Evolutionary conservation across 2,797 vertebrate species (phyloP).

Genomic region (Acanthis flammea): DNA sequence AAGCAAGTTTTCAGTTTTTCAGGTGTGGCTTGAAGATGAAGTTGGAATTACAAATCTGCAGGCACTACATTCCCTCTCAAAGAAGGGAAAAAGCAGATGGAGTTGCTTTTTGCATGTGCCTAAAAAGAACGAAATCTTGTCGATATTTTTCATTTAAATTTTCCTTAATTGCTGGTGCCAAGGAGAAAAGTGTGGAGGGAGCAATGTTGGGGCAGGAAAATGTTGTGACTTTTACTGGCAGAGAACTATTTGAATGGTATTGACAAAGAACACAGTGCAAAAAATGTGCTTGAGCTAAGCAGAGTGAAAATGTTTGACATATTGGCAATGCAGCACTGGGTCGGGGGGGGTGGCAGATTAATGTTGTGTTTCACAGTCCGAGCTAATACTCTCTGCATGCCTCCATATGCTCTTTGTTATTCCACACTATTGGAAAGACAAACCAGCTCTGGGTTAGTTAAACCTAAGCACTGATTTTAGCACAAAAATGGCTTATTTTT

Average conservation of each 20-base stretch:
- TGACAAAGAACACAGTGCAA: slow-evolving; percentile 71
- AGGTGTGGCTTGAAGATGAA: neutral
- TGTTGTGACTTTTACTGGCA: slow-evolving; percentile 60
- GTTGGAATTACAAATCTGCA: slow-evolving; percentile 23
- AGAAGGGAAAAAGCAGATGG: slow-evolving; percentile 2
- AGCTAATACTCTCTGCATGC: slow-evolving; percentile 49
- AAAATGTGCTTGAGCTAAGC: slow-evolving; percentile 71
- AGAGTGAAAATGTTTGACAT: slow-evolving; percentile 69
- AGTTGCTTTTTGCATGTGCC: slow-evolving; percentile 25
- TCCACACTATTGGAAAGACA: neutral
- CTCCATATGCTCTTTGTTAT: slow-evolving; percentile 25
- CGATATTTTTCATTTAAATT: slow-evolving; percentile 73
- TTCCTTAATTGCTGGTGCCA: neutral
- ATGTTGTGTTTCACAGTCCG: slow-evolving; percentile 28
- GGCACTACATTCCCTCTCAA: neutral
- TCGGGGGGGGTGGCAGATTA: slow-evolving; percentile 66
- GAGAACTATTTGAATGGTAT: slow-evolving; percentile 65
- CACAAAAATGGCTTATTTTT: neutral
- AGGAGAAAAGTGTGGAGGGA: neutral
- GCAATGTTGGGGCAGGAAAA: neutral
- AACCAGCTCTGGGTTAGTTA: neutral
- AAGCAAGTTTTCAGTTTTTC: neutral
- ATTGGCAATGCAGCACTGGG: slow-evolving; percentile 67
- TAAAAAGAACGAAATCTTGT: slow-evolving; percentile 70
- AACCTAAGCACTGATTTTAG: neutral